Conservation (phyloP, 37 sponge, comb jelly and placozoan genomes). For the Lycopodina hypogea region DNA sequence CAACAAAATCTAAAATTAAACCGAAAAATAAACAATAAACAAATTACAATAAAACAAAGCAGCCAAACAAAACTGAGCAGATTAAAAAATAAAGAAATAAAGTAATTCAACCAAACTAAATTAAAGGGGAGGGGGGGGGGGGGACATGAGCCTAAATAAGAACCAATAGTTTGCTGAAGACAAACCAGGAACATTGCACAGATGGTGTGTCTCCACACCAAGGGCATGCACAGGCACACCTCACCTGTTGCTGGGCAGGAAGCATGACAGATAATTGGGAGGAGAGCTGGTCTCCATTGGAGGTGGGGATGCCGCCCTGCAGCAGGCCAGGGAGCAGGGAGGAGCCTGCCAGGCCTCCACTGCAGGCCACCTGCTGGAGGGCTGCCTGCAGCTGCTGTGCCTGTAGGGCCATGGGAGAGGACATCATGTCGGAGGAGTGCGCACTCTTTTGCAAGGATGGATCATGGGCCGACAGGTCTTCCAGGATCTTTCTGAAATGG, state of each 20-base stretch:
- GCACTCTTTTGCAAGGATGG: constrained; percentile 23
- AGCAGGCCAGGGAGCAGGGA: constrained; percentile 44
- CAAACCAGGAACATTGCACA: too few species aligned
- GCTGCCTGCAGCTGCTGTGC: constrained; percentile 41
- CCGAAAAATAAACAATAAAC: too few species aligned
- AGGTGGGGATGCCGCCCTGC: constrained; percentile 22
- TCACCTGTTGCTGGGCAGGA: constrained; percentile 32
- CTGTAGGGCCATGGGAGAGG: constrained; percentile 34
- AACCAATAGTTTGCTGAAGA: too few species aligned
- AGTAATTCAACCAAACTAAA: too few species aligned
- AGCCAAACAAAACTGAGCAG: too few species aligned
- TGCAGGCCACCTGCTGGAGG: constrained; percentile 22
- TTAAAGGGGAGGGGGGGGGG: too few species aligned
- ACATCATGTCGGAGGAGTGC: constrained; percentile 6
- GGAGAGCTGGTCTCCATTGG: constrained; percentile 9
- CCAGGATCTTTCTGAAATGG: constrained; percentile 53
- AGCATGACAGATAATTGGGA: constrained; percentile 50
- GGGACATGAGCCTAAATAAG: too few species aligned
- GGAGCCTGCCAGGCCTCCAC: constrained; percentile 29
- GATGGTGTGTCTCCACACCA: too few species aligned
- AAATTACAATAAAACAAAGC: too few species aligned
- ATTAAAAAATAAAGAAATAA: too few species aligned
- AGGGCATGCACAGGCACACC: too few species aligned
- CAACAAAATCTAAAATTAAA: too few species aligned
- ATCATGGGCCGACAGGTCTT: constrained; percentile 53